These are phyloP conservation scores for Pteromalus puparum DNA, from an alignment of 1,140 invertebrate genomes.

Conservation along the genomic window DNA sequence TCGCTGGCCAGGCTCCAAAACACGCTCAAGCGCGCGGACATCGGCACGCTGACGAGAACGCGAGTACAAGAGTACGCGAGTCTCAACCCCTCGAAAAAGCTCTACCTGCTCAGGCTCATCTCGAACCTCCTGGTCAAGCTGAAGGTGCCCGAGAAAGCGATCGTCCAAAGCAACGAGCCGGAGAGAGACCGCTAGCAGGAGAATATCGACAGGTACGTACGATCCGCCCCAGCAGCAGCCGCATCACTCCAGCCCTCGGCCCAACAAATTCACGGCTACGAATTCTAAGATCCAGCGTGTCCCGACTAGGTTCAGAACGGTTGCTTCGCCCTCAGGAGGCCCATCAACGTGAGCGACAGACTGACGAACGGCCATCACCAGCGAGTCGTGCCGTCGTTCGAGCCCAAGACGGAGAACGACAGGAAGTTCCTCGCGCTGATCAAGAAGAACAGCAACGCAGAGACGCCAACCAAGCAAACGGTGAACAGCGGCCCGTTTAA, in stretches of 20 bases:
- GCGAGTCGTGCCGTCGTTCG: conserved; percentile 80
- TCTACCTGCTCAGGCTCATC: conserved; percentile 84
- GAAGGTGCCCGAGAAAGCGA: conserved; percentile 68
- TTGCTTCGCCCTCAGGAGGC: conserved; percentile 75
- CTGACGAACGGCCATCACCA: conserved; percentile 54
- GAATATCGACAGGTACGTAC: conserved; percentile 30
- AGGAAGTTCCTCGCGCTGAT: conserved; percentile 89
- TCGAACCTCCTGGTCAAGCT: conserved; percentile 84
- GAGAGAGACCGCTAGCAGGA: conserved; percentile 58
- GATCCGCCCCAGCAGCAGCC: conserved; percentile 64
- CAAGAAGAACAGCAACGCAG: conserved; percentile 79
- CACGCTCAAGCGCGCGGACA: conserved; percentile 79
- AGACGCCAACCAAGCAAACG: conserved; percentile 64
- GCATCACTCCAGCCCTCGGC: conserved; percentile 51
- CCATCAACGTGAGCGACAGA: conserved; percentile 78
- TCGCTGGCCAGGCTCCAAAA: conserved; percentile 83
- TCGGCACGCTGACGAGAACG: conserved; percentile 74
- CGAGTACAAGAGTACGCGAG: conserved; percentile 71
- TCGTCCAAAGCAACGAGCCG: conserved; percentile 45
- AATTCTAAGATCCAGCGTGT: conserved; percentile 89
- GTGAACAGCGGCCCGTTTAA: conserved; percentile 61
- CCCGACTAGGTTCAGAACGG: conserved; percentile 63
- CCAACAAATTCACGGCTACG: conserved; percentile 80
- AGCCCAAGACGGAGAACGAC: conserved; percentile 89
- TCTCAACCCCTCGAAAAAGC: conserved; percentile 76